Base-by-base conservation (phyloP, 2,113 vertebrate species). In the Oreocharis arfaki region DNA sequence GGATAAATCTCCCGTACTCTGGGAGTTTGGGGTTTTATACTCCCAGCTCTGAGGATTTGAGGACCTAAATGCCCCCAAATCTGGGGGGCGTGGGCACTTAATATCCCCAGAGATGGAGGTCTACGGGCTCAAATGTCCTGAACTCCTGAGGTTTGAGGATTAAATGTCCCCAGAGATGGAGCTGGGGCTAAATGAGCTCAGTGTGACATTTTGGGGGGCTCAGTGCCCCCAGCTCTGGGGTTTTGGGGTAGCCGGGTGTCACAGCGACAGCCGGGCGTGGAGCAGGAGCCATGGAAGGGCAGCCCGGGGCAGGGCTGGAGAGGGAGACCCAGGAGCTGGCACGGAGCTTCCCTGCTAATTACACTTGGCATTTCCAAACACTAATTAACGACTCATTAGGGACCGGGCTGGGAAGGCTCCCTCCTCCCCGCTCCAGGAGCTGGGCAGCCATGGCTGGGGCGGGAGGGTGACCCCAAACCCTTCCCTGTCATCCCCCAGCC, bases 341-440 rank as follows among this genome's bases (percentile, higher is more conserved):
- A 71, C 13, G 2, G 37, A 88, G 61, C 55, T 81, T 50, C 9
- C 4, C 75, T 42, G 60, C 90, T 95, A 96, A 97, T 96, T 90
- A 91, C 84, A 46, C 77, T 89, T 56, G 90, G 90, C 95, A 19
- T 76, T 86, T 33, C 57, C 86, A 83, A 56, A 64, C 86, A 7
- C 57, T 87, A 93, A 97, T 95, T 94, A 96, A 95, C 61, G 39
- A 71, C 75, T 94, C 93, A 35, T 97, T 96, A 95, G 91, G 71
- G 96, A 91, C 33, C 44, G 11, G 55, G 55, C 63, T 17, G 69
- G 81, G 64, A 87, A 68, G 30, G 46, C 24, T 76, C 73, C 8
- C 84, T 86, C 53, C 56, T 76, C 33, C 52, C 2, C 1, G 35
- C 78, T 75, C 67, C 53, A 9, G 47, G 83, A 78, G 42, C 20